These are phyloP conservation scores for Prinia subflava DNA, from an alignment of 2,113 vertebrate genomes.

Conservation along the genomic window DNA sequence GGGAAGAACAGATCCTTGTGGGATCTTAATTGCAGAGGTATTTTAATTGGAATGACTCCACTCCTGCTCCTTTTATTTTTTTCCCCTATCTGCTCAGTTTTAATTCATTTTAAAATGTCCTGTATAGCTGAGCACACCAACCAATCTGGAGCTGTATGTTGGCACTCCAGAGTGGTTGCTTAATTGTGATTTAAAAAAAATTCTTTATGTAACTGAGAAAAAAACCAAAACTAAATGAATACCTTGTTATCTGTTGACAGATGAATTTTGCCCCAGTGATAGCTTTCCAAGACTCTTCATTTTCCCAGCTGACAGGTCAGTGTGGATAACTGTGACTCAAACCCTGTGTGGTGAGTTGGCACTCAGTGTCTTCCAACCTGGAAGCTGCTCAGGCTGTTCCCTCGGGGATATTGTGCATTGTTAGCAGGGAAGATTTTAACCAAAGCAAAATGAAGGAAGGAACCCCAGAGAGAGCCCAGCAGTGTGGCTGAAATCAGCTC, in stretches of 20 bases:
- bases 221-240: neutral
- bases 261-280: neutral
- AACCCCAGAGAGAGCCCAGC: no score
- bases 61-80: neutral
- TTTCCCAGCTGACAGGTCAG: neutral
- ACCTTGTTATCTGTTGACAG: neutral
- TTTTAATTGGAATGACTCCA: neutral
- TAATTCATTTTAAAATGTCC: neutral
- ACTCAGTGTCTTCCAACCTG: neutral
- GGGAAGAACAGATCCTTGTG: neutral
- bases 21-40: neutral
- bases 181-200: neutral
- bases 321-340: neutral
- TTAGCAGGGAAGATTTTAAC: neutral
- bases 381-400: neutral
- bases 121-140: neutral
- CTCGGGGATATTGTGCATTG: fast-evolving
- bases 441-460: neutral
- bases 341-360: neutral
- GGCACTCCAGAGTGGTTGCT: neutral
- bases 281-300: neutral
- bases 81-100: fast-evolving
- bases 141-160: neutral
- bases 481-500: neutral
- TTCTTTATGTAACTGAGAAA: neutral